Conservation (phyloP, 1,140 invertebrate species). For the Doryteuthis pealeii region DNA sequence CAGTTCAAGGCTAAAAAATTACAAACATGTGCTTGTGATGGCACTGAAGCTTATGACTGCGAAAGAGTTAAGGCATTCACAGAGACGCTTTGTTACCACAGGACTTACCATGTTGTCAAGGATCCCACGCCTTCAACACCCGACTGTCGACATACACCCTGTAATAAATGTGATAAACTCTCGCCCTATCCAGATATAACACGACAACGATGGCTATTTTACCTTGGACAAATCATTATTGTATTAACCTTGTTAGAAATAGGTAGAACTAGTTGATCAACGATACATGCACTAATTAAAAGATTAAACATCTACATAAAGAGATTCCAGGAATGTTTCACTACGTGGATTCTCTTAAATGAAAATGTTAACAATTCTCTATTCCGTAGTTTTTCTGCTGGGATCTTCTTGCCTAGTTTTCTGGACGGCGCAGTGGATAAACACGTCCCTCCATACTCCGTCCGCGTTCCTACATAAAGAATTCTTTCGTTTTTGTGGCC, state of each 20-base stretch:
- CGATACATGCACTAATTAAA: neutral
- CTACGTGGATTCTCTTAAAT: no score
- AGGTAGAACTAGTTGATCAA: neutral
- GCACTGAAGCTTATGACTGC: slow-evolving; percentile 44
- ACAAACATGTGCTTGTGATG: slow-evolving; percentile 46
- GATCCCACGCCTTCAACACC: neutral
- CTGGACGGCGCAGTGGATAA: no score
- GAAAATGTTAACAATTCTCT: no score
- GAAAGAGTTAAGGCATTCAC: slow-evolving; percentile 36
- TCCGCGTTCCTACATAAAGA: no score
- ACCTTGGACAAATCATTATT: neutral
- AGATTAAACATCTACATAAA: no score
- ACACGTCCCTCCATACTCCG: no score
- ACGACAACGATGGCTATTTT: neutral
- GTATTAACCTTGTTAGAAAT: neutral
- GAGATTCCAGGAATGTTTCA: no score
- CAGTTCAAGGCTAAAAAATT: slow-evolving; percentile 46
- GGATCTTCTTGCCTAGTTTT: no score
- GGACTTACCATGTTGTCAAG: neutral
- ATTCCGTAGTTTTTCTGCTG: no score
- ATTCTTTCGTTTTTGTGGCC: no score
- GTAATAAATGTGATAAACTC: neutral
- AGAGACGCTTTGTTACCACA: slow-evolving; percentile 36
- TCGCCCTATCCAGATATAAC: neutral
- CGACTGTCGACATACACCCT: neutral